phyloP scores from a whole-genome alignment of 2,797 vertebrate species.

The Tiaroga cobitis region DNA sequence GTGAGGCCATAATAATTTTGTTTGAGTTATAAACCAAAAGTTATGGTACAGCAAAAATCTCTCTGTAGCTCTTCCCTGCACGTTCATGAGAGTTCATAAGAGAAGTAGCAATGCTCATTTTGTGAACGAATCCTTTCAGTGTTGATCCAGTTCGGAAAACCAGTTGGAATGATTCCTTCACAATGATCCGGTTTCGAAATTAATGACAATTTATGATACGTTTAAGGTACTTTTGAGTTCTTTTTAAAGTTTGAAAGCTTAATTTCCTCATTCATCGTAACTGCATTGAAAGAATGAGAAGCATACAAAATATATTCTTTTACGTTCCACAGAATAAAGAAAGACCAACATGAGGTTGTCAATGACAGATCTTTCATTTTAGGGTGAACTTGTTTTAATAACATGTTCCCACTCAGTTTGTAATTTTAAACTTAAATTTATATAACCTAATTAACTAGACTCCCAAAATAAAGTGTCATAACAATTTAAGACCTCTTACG shows the following conservation, averaged over 20 bases:
- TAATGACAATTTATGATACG: not conserved
- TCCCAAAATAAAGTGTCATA: constrained; percentile 8
- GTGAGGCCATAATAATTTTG: not conserved
- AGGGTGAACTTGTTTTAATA: constrained; percentile 5
- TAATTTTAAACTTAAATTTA: constrained; percentile 39
- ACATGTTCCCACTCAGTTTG: not conserved
- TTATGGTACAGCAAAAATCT: not conserved
- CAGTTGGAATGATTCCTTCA: not conserved
- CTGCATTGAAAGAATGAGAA: not conserved
- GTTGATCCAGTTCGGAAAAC: not conserved
- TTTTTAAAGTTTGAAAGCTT: not conserved
- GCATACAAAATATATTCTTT: not conserved
- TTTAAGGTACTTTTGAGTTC: not conserved
- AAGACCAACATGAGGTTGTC: not conserved
- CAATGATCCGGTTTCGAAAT: not conserved
- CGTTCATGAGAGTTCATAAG: not conserved
- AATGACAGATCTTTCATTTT: constrained; percentile 1
- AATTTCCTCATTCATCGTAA: not conserved
- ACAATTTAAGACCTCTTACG: constrained; percentile 2
- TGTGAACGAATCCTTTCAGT: not conserved
- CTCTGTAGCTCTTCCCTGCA: not conserved
- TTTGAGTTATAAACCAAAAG: not conserved
- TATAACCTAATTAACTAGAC: not conserved
- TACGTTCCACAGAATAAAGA: not conserved
- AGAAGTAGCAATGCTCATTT: not conserved